phyloP scores from a whole-genome alignment of 1,140 invertebrate genomes.

The Apis dorsata region DNA sequence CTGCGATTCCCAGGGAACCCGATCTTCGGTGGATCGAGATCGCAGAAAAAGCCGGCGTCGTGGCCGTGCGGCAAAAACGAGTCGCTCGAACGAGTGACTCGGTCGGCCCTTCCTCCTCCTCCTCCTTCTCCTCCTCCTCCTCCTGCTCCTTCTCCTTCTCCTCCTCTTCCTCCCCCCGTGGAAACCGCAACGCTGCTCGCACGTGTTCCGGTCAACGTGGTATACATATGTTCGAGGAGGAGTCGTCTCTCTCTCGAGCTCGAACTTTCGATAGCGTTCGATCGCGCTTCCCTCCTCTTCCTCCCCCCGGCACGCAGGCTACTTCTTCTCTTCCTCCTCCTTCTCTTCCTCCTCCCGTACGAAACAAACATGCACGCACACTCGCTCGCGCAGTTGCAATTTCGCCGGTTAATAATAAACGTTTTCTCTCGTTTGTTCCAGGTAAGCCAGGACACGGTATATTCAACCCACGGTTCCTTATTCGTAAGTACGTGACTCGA shows the following conservation, averaged over 20 bases:
- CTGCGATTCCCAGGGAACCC: constrained; percentile 47
- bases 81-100: constrained; percentile 4
- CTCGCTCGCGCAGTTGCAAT: neutral
- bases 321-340: too few species aligned
- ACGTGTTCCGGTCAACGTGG: constrained; percentile 44
- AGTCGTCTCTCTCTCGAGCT: constrained; percentile 20
- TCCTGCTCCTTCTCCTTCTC: too few species aligned
- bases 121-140: neutral
- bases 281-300: neutral
- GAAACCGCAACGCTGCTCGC: constrained; percentile 45
- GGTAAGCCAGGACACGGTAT: constrained; percentile 43
- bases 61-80: constrained; percentile 43
- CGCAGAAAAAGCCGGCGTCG: neutral
- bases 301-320: neutral
- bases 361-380: too few species aligned
- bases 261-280: constrained; percentile 45
- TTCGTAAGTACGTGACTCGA: constrained; percentile 51
- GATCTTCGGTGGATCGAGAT: neutral
- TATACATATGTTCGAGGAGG: constrained; percentile 41
- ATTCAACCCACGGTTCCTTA: constrained; percentile 8
- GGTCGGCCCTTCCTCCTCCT: constrained; percentile 1
- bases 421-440: constrained; percentile 45
- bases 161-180: too few species aligned
- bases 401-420: constrained; percentile 7
- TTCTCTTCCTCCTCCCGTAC: too few species aligned